phyloP scores from a whole-genome alignment of 1,140 invertebrate genomes.

The Acromyrmex echinatior region DNA sequence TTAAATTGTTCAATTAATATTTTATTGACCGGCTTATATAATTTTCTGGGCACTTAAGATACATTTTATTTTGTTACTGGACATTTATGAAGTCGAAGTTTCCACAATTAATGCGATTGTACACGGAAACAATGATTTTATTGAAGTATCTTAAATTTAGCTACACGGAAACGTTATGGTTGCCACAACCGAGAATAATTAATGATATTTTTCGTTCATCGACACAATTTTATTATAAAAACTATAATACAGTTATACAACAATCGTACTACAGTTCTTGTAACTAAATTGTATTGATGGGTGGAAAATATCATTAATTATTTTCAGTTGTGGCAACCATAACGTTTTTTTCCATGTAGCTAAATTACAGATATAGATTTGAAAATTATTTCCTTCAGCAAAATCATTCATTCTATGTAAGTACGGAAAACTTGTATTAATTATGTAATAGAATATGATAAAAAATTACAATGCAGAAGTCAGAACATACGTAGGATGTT shows the following conservation, averaged over 20 bases:
- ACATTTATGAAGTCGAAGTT: not conserved
- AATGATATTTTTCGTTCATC: too few relatives aligned
- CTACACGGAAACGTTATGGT: too few relatives aligned
- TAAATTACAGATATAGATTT: too few relatives aligned
- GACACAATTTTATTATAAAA: too few relatives aligned
- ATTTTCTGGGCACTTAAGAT: not conserved
- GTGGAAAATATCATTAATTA: too few relatives aligned
- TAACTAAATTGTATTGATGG: too few relatives aligned
- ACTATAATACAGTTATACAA: too few relatives aligned
- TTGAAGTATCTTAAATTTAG: too few relatives aligned
- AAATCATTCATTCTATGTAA: not conserved
- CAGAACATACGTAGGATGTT: not conserved
- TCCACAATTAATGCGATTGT: constrained; percentile 10
- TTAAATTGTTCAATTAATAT: constrained; percentile 26
- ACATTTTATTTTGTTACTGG: not conserved
- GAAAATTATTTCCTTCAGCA: not conserved
- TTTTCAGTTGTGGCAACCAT: too few relatives aligned
- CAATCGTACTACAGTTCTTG: too few relatives aligned
- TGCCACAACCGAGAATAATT: too few relatives aligned
- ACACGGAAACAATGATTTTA: not conserved
- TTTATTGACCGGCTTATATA: not conserved
- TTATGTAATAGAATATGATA: not conserved
- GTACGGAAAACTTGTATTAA: not conserved
- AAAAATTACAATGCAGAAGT: not conserved
- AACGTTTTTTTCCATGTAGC: too few relatives aligned